Conservation (phyloP, 2,113 vertebrate genomes). For the Xyrauchen texanus region DNA sequence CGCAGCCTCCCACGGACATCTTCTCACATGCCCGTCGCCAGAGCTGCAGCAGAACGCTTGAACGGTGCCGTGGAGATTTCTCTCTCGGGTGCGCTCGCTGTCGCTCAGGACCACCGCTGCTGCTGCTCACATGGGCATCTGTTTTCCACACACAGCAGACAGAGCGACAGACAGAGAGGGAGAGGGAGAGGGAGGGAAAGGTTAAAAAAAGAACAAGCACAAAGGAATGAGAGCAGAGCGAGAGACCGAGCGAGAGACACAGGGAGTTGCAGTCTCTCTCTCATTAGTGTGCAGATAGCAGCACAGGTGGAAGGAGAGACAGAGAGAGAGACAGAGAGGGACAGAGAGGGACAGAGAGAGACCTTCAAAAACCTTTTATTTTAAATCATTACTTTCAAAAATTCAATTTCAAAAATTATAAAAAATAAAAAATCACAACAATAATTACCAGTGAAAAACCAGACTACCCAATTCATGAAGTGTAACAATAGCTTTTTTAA, state of each 20-base stretch:
- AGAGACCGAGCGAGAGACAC: slow-evolving; percentile 33
- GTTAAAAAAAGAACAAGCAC: slow-evolving; percentile 52
- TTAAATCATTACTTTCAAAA: no score
- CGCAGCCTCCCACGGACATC: slow-evolving; percentile 93
- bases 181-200: slow-evolving; percentile 29
- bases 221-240: slow-evolving; percentile 56
- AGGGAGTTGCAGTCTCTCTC: slow-evolving; percentile 61
- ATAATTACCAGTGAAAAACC: no score
- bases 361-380: no score
- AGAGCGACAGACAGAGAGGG: slow-evolving; percentile 42
- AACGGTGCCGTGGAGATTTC: slow-evolving; percentile 65
- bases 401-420: no score
- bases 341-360: no score
- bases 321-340: slow-evolving; percentile 14
- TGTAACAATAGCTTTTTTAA: no score
- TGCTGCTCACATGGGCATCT: slow-evolving; percentile 78
- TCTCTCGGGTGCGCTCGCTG: slow-evolving; percentile 34
- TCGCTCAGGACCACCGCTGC: slow-evolving; percentile 64
- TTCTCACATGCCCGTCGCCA: slow-evolving; percentile 89
- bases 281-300: slow-evolving; percentile 74
- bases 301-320: slow-evolving; percentile 46
- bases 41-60: slow-evolving; percentile 71
- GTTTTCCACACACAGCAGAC: slow-evolving; percentile 70
- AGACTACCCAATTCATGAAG: no score
- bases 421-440: no score